Evolutionary conservation across 2,888 invertebrate species (phyloP).

Genomic region (Polylopha cassiicola): DNA sequence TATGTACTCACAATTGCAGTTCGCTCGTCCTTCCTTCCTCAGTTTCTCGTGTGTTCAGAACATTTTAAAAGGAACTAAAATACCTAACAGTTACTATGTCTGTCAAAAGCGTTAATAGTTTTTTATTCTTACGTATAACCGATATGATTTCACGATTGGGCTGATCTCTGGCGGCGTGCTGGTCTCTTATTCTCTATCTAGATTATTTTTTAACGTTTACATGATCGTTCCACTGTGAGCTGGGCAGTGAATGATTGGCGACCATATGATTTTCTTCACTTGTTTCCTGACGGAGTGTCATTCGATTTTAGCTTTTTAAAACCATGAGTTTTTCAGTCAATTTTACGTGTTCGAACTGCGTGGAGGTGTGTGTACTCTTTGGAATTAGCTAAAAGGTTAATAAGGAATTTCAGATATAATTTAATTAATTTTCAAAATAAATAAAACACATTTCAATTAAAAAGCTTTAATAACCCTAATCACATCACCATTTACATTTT

Average conservation of each 20-base stretch:
- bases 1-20: slow-evolving; percentile 30
- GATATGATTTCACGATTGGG: slow-evolving; percentile 52
- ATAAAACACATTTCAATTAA: too few relatives aligned
- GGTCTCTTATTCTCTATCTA: slow-evolving; percentile 54
- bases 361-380: slow-evolving; percentile 26
- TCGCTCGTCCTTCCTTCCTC: slow-evolving; percentile 17
- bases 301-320: slow-evolving; percentile 54
- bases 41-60: slow-evolving; percentile 38
- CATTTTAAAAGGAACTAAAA: slow-evolving; percentile 47
- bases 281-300: slow-evolving; percentile 59
- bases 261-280: slow-evolving; percentile 73
- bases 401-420: too few relatives aligned
- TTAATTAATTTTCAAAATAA: too few relatives aligned
- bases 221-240: slow-evolving; percentile 51
- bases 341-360: slow-evolving; percentile 8
- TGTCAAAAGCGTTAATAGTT: slow-evolving; percentile 45
- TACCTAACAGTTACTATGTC: slow-evolving; percentile 35
- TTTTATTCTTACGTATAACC: slow-evolving; percentile 58
- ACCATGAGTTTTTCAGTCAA: slow-evolving; percentile 19
- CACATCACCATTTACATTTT: too few relatives aligned
- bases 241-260: slow-evolving; percentile 62
- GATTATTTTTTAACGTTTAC: slow-evolving; percentile 45
- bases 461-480: too few relatives aligned
- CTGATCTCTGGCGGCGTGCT: slow-evolving; percentile 40
- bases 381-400: slow-evolving; percentile 25